A percentile compares a stretch with the other conserved stretches of the same genome.
These are phyloP conservation scores for Kuschelorhynchus macadamiae DNA, from an alignment of 2,888 invertebrate genomes.

Conservation along the genomic window DNA sequence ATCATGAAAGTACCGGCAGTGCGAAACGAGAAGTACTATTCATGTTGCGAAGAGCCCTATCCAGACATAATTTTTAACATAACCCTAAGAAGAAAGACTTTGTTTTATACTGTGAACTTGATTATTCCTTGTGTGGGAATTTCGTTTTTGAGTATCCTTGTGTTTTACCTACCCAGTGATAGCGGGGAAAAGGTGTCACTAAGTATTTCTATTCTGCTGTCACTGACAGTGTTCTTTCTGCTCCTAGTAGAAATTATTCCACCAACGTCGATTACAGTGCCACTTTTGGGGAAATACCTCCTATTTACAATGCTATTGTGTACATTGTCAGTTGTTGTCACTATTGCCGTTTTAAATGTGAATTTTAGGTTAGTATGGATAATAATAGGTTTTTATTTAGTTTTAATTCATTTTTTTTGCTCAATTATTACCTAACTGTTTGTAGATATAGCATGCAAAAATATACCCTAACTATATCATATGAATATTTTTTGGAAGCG, in stretches of 20 bases:
- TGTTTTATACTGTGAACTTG: constrained; percentile 97
- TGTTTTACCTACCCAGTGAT: constrained; percentile 97
- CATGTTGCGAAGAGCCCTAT: constrained; percentile 97
- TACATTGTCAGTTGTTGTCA: constrained; percentile 92
- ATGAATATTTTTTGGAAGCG: too few relatives aligned
- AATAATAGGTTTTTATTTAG: too few relatives aligned
- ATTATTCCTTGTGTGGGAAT: constrained; percentile 98
- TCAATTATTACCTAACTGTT: too few relatives aligned
- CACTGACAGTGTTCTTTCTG: constrained; percentile 94
- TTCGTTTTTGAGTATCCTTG: constrained; percentile 95
- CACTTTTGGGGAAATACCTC: constrained; percentile 88
- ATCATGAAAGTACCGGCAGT: constrained; percentile 93
- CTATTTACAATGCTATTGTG: constrained; percentile 96
- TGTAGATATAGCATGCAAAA: too few relatives aligned
- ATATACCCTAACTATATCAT: too few relatives aligned
- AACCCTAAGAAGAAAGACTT: constrained; percentile 92
- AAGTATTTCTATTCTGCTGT: constrained; percentile 93
- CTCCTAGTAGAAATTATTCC: constrained; percentile 95
- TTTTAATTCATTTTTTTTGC: too few relatives aligned
- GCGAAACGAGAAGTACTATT: constrained; percentile 93
- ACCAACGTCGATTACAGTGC: constrained; percentile 93
- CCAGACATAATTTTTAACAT: constrained; percentile 98
- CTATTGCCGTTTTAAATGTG: constrained; percentile 93
- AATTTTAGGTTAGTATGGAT: constrained; percentile 77
- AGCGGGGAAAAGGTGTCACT: constrained; percentile 98